phyloP scores from a whole-genome alignment of 2,888 invertebrate genomes.

The Sericinus montela region DNA sequence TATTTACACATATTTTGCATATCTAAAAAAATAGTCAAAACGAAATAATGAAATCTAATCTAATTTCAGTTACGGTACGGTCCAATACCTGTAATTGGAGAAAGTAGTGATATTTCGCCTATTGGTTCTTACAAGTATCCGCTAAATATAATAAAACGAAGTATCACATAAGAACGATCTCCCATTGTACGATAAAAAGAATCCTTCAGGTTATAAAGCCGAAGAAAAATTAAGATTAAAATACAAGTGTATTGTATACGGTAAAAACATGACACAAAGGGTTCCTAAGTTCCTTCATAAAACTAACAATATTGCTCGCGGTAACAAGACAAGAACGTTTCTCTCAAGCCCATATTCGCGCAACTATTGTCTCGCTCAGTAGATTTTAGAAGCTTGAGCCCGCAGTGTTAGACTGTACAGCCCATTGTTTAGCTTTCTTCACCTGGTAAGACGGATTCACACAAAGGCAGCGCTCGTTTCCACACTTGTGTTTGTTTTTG shows the following conservation, averaged over 20 bases:
- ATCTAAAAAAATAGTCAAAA: too few species aligned
- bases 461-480: slow-evolving; percentile 70
- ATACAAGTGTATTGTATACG: slow-evolving; percentile 16
- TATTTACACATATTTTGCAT: too few species aligned
- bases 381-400: slow-evolving; percentile 67
- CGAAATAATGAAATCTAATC: too few species aligned
- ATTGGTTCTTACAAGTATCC: too few species aligned
- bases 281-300: slow-evolving; percentile 66
- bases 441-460: slow-evolving; percentile 68
- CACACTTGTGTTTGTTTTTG: slow-evolving; percentile 71
- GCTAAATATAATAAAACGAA: too few species aligned
- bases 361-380: slow-evolving; percentile 67
- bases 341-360: slow-evolving; percentile 68
- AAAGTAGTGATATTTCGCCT: too few species aligned
- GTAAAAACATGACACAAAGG: slow-evolving; percentile 57
- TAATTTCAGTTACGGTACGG: too few species aligned
- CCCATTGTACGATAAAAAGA: too few species aligned
- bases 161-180: too few species aligned
- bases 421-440: slow-evolving; percentile 75
- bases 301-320: slow-evolving; percentile 74
- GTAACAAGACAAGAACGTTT: slow-evolving; percentile 73
- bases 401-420: slow-evolving; percentile 57
- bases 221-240: slow-evolving; percentile 14
- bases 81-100: too few species aligned
- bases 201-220: not conserved